Percentiles rank a stretch among this genome's conserved stretches.
These are phyloP conservation scores for Rhyacophila evoluta DNA, from an alignment of 2,888 invertebrate genomes.

Conservation along the genomic window DNA sequence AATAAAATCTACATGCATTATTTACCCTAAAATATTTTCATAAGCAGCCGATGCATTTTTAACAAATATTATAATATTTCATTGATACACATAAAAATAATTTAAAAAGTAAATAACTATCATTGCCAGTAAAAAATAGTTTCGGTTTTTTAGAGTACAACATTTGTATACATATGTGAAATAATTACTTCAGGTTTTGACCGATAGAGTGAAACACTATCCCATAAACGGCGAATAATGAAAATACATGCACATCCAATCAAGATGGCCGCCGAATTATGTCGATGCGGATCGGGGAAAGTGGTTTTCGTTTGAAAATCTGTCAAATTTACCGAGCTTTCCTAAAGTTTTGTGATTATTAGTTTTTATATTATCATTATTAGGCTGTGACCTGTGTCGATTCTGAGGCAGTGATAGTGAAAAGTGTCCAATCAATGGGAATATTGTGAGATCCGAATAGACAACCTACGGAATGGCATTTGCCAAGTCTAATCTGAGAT, in stretches of 20 bases:
- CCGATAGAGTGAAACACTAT: constrained; percentile 42
- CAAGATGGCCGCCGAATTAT: constrained; percentile 53
- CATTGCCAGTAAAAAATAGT: not conserved
- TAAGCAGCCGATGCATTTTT: too few species aligned
- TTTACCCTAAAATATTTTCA: too few species aligned
- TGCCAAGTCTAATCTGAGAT: constrained; percentile 49
- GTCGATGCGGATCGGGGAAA: constrained; percentile 53
- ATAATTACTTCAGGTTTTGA: constrained; percentile 27
- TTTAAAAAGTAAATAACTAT: not conserved
- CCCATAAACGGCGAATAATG: constrained; percentile 35
- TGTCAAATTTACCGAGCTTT: constrained; percentile 46
- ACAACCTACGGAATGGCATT: constrained; percentile 51
- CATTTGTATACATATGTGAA: constrained; percentile 29
- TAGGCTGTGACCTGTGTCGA: constrained; percentile 28
- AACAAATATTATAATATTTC: not conserved
- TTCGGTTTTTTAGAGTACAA: constrained; percentile 19
- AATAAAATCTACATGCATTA: too few species aligned
- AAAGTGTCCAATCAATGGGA: constrained; percentile 41
- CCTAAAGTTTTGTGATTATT: constrained; percentile 37
- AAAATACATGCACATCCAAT: constrained; percentile 52
- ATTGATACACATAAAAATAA: not conserved
- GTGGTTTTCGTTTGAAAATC: constrained; percentile 49
- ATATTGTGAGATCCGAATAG: constrained; percentile 47
- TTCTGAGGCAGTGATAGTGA: constrained; percentile 40
- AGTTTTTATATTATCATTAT: constrained; percentile 37